Evolutionary conservation across 2,888 invertebrate genomes (phyloP).

Genomic region (Acleris holmiana): DNA sequence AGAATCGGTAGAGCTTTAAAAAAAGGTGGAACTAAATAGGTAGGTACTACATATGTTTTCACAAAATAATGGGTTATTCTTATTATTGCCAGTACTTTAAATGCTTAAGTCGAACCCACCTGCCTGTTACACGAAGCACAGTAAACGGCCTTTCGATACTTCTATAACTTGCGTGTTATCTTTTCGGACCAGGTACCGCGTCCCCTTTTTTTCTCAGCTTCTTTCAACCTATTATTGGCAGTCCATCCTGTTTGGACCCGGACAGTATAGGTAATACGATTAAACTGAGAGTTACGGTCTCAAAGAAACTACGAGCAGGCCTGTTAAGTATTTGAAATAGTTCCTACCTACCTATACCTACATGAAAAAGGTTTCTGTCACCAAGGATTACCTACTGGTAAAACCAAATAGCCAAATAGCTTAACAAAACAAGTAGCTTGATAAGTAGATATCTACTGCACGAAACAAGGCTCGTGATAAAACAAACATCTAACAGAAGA

Average conservation of each 20-base stretch:
- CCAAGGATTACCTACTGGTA: constrained; percentile 46
- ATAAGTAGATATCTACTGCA: constrained; percentile 37
- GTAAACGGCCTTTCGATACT: constrained; percentile 8
- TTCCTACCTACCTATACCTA: not conserved
- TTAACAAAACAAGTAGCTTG: constrained; percentile 48
- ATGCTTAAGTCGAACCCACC: not conserved
- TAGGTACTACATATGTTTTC: too few relatives aligned
- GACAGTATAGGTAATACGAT: constrained; percentile 47
- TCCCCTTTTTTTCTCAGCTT: constrained; percentile 69
- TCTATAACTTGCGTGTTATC: constrained; percentile 33
- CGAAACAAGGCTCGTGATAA: constrained; percentile 49
- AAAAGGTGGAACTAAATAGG: too few relatives aligned
- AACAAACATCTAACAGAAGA: constrained; percentile 66
- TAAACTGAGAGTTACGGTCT: constrained; percentile 39
- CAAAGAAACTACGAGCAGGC: constrained; percentile 12
- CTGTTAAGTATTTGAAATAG: constrained; percentile 17
- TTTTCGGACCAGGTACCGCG: constrained; percentile 53
- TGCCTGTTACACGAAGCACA: not conserved
- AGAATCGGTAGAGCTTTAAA: too few relatives aligned
- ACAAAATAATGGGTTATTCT: too few relatives aligned
- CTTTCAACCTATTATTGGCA: constrained; percentile 59
- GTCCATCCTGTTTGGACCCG: constrained; percentile 49
- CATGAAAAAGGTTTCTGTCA: constrained; percentile 38
- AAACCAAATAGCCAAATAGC: constrained; percentile 53
- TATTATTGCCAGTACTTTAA: not conserved